phyloP scores from a whole-genome alignment of 2,113 vertebrate species.

The Triplophysa siluroides region DNA sequence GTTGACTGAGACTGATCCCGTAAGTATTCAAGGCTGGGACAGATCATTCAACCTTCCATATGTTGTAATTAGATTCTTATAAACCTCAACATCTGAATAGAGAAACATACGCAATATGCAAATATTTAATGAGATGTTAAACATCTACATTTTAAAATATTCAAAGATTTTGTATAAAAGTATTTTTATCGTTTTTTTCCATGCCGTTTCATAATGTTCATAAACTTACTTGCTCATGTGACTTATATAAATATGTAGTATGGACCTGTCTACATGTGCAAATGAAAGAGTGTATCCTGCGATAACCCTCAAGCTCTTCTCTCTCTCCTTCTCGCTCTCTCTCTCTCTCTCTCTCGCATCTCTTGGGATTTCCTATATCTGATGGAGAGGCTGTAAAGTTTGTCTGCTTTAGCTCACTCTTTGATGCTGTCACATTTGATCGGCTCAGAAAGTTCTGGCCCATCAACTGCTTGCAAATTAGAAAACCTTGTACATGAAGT shows the following conservation, averaged over 20 bases:
- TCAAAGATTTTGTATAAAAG: background rate
- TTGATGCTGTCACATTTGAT: slow-evolving; percentile 76
- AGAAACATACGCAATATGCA: background rate
- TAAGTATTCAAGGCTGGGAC: slow-evolving; percentile 15
- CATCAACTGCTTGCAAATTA: slow-evolving; percentile 74
- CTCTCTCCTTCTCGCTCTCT: slow-evolving; percentile 33
- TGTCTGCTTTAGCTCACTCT: slow-evolving; percentile 72
- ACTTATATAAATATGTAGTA: slow-evolving; percentile 20
- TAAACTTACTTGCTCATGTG: slow-evolving; percentile 12
- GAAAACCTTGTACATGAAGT: slow-evolving; percentile 57
- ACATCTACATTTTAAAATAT: background rate
- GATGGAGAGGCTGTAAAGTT: slow-evolving; percentile 73
- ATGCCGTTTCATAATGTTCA: background rate
- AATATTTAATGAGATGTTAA: background rate
- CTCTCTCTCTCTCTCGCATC: slow-evolving; percentile 38
- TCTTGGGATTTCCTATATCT: slow-evolving; percentile 64
- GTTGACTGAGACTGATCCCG: slow-evolving; percentile 55
- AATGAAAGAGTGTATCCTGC: slow-evolving; percentile 24
- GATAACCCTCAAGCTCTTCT: slow-evolving; percentile 25
- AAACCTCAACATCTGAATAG: background rate
- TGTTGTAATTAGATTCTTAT: background rate
- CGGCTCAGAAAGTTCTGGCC: slow-evolving; percentile 72
- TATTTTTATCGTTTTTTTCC: background rate
- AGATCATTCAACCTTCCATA: slow-evolving; percentile 33
- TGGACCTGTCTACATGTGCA: slow-evolving; percentile 29